phyloP scores from a whole-genome alignment of 2,113 vertebrate species.

The Gadus macrocephalus region DNA sequence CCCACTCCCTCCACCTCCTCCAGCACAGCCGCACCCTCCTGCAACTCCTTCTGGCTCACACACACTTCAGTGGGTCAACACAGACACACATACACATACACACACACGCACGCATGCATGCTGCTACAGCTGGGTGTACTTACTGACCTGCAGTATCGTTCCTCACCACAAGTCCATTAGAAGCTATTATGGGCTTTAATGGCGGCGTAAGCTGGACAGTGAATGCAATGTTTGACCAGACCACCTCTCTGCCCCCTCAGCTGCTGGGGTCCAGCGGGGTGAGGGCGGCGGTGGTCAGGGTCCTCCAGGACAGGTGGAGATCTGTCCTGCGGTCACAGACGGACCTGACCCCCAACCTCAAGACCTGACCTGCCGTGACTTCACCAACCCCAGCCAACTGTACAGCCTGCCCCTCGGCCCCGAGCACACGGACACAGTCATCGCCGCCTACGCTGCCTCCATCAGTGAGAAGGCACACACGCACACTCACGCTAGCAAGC shows the following conservation, averaged over 20 bases:
- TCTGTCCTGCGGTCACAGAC: conserved; percentile 57
- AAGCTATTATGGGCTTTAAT: no score
- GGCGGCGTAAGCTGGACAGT: no score
- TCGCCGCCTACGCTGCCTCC: conserved; percentile 78
- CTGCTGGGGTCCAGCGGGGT: no score
- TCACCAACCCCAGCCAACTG: conserved; percentile 62
- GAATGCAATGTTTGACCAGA: no score
- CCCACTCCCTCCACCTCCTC: conserved; percentile 71
- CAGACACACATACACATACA: conserved; percentile 4
- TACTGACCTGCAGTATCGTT: no score
- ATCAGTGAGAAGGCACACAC: conserved; percentile 75
- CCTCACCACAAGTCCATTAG: no score
- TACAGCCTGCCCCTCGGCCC: conserved; percentile 73
- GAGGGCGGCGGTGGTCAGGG: conserved; percentile 7
- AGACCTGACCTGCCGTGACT: conserved; percentile 78
- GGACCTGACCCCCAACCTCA: conserved; percentile 60
- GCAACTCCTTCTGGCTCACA: conserved; percentile 76
- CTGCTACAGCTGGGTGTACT: not conserved
- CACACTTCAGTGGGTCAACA: conserved; percentile 76
- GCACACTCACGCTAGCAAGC: not conserved
- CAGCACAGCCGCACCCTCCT: conserved; percentile 84
- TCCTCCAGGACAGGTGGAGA: conserved; percentile 63
- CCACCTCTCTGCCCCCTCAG: no score
- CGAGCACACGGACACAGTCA: conserved; percentile 70
- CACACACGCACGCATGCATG: conserved; percentile 3